A percentile compares a stretch with the other conserved stretches of the same genome.
phyloP scores from a whole-genome alignment of 2,888 invertebrate species.

The Habrosyne pyritoides region DNA sequence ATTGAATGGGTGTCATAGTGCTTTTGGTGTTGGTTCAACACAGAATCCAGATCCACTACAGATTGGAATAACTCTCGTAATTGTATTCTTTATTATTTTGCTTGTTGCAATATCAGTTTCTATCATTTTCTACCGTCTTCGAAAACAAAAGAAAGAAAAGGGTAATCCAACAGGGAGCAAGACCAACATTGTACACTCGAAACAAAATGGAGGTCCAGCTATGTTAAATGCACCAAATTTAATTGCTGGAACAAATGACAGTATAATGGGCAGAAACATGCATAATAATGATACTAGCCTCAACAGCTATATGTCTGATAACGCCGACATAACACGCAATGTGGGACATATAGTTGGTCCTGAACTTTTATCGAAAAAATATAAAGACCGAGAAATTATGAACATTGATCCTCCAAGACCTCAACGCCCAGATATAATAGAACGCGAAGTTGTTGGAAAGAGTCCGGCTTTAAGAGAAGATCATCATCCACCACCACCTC shows the following conservation, averaged over 20 bases:
- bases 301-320: constrained; percentile 88
- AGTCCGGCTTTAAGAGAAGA: constrained; percentile 91
- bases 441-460: constrained; percentile 93
- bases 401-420: constrained; percentile 89
- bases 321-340: constrained; percentile 89
- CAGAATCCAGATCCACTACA: constrained; percentile 94
- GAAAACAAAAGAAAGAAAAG: constrained; percentile 94
- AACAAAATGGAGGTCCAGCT: constrained; percentile 88
- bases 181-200: constrained; percentile 88
- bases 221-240: constrained; percentile 88
- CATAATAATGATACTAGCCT: constrained; percentile 89
- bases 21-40: constrained; percentile 89
- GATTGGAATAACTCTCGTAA: constrained; percentile 96
- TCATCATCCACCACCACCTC: constrained; percentile 91
- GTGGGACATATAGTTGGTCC: constrained; percentile 92
- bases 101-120: constrained; percentile 95
- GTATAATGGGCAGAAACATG: constrained; percentile 86
- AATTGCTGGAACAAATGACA: constrained; percentile 87
- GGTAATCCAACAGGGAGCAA: constrained; percentile 86
- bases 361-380: constrained; percentile 94
- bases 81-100: constrained; percentile 96
- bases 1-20: constrained; percentile 88
- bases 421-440: constrained; percentile 96
- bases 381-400: constrained; percentile 92
- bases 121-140: constrained; percentile 95